These are phyloP conservation scores for Agapostemon virescens DNA, from an alignment of 2,888 invertebrate species.

Conservation along the genomic window DNA sequence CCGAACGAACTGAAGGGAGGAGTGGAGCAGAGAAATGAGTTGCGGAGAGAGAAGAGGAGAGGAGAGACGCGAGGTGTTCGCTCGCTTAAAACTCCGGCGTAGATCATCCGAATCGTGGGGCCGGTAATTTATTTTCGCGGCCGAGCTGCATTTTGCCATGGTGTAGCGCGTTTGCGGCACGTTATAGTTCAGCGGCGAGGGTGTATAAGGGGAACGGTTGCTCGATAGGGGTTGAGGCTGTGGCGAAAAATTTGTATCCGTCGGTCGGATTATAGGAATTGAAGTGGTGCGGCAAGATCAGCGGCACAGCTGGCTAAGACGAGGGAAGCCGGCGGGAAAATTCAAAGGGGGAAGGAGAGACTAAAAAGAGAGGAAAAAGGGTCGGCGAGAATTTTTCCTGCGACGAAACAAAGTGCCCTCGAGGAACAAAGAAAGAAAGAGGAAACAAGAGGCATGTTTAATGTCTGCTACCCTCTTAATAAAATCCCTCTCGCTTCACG, in stretches of 20 bases:
- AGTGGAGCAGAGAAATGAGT: neutral
- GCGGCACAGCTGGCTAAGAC: slow-evolving; percentile 15
- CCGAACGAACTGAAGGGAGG: neutral
- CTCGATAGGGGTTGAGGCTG: neutral
- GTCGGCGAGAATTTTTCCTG: slow-evolving; percentile 28
- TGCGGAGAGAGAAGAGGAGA: neutral
- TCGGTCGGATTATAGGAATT: slow-evolving; percentile 23
- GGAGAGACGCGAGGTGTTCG: neutral
- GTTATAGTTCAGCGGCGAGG: neutral
- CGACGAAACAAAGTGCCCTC: slow-evolving; percentile 33
- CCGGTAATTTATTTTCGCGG: slow-evolving; percentile 47
- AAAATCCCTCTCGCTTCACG: slow-evolving; percentile 73
- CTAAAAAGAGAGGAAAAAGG: slow-evolving; percentile 5
- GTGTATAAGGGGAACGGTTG: neutral
- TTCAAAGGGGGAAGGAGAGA: neutral
- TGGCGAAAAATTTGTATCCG: slow-evolving; percentile 47
- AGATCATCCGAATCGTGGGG: slow-evolving; percentile 40
- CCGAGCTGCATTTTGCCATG: slow-evolving; percentile 25
- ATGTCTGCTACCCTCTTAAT: slow-evolving; percentile 72
- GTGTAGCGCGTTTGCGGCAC: neutral
- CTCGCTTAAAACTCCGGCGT: slow-evolving; percentile 18
- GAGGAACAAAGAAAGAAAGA: slow-evolving; percentile 42
- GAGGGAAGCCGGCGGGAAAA: slow-evolving; percentile 8
- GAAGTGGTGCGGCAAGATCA: slow-evolving; percentile 27
- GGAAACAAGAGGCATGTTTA: slow-evolving; percentile 66